Evolutionary conservation across 2,888 invertebrate species (phyloP).

Genomic region (Rhamphomyia laevipes): DNA sequence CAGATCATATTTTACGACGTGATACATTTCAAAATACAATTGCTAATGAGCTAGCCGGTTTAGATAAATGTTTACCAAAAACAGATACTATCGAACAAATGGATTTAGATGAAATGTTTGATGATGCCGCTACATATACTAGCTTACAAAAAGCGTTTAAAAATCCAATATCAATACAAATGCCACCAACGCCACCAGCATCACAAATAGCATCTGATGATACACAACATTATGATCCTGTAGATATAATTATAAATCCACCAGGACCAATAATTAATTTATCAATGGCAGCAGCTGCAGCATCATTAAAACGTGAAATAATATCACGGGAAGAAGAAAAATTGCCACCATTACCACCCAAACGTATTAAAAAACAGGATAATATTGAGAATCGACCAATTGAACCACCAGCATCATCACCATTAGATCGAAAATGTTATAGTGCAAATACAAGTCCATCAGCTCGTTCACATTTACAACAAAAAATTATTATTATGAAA

Average conservation of each 20-base stretch:
- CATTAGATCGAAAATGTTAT: constrained; percentile 6
- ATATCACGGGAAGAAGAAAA: constrained; percentile 47
- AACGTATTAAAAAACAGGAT: constrained; percentile 52
- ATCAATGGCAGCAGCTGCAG: constrained; percentile 25
- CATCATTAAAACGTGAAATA: constrained; percentile 41
- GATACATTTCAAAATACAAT: constrained; percentile 35
- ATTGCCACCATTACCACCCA: constrained; percentile 70
- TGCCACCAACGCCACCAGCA: constrained; percentile 35
- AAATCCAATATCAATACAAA: constrained; percentile 58
- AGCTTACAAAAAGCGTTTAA: constrained; percentile 77
- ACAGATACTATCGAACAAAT: constrained; percentile 26
- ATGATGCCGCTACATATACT: constrained; percentile 70
- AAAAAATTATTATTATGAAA: constrained; percentile 33
- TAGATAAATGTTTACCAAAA: constrained; percentile 21
- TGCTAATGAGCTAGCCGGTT: constrained; percentile 27
- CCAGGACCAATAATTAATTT: constrained; percentile 41
- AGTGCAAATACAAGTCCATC: constrained; percentile 14
- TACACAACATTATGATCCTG: constrained; percentile 37
- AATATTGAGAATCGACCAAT: constrained; percentile 31
- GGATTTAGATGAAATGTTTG: constrained; percentile 53
- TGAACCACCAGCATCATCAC: neutral
- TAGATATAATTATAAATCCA: constrained; percentile 33
- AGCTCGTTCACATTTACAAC: constrained; percentile 23
- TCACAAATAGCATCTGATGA: constrained; percentile 32
- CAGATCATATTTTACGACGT: constrained; percentile 54